phyloP scores from a whole-genome alignment of 2,888 invertebrate species.

The Osmoderma eremita region DNA sequence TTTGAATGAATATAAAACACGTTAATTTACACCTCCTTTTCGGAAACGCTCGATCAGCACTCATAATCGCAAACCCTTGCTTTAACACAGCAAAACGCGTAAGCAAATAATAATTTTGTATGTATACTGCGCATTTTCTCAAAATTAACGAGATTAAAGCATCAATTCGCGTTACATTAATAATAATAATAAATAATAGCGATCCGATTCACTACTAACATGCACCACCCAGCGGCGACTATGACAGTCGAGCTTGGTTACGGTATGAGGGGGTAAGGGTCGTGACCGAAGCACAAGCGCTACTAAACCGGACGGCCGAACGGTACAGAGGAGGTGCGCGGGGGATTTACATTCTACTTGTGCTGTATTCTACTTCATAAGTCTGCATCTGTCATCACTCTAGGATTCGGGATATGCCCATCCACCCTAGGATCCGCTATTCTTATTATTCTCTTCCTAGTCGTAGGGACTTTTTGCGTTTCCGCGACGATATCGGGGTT shows the following conservation, averaged over 20 bases:
- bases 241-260: slow-evolving; percentile 50
- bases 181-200: slow-evolving; percentile 34
- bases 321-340: slow-evolving; percentile 43
- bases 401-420: slow-evolving; percentile 11
- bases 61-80: slow-evolving; percentile 31
- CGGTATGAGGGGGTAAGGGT: slow-evolving; percentile 50
- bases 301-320: slow-evolving; percentile 48
- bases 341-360: slow-evolving; percentile 37
- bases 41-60: slow-evolving; percentile 32
- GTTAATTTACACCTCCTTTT: slow-evolving; percentile 39
- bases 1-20: slow-evolving; percentile 39
- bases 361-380: slow-evolving; percentile 31
- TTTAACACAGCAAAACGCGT: slow-evolving; percentile 8
- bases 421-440: slow-evolving; percentile 2
- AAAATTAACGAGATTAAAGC: slow-evolving; percentile 28
- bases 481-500: neutral
- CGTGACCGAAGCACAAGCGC: slow-evolving; percentile 45
- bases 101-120: slow-evolving; percentile 5
- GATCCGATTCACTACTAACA: slow-evolving; percentile 39
- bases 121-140: slow-evolving; percentile 34
- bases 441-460: neutral
- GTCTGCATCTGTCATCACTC: slow-evolving; percentile 38
- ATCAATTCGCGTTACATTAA: slow-evolving; percentile 42
- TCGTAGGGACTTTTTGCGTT: slow-evolving; percentile 27
- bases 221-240: slow-evolving; percentile 55